Percentiles rank a stretch among this genome's conserved stretches.
Conservation (phyloP, 2,113 vertebrate species). For the Raja brachyura region DNA sequence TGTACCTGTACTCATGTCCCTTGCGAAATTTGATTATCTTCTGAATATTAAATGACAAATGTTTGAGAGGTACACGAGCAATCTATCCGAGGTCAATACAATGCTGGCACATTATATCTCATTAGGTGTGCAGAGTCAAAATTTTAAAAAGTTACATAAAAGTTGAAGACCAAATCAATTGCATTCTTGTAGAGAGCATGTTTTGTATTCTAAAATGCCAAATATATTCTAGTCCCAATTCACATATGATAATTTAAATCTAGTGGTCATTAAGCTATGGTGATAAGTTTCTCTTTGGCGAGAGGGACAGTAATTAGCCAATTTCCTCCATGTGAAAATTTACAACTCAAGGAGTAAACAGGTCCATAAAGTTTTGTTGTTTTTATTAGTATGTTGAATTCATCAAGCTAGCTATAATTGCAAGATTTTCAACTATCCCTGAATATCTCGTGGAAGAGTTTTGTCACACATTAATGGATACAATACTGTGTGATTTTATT, state of each 20-base stretch:
- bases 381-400: neutral
- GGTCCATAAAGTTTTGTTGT: neutral
- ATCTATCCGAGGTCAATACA: neutral
- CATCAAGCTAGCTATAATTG: neutral
- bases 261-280: neutral
- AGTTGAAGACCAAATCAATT: neutral
- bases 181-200: neutral
- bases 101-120: neutral
- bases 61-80: neutral
- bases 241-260: neutral
- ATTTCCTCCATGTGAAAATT: neutral
- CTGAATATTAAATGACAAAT: neutral
- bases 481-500: neutral
- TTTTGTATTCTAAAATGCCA: neutral
- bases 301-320: neutral
- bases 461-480: neutral
- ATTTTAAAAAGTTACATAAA: neutral
- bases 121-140: neutral
- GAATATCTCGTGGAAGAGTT: neutral
- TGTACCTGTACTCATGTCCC: neutral
- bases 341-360: neutral
- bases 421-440: neutral
- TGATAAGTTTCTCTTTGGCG: neutral
- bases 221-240: neutral
- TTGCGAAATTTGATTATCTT: neutral